These are phyloP conservation scores for Hydrolagus affinis DNA, from an alignment of 2,113 vertebrate species.

Conservation along the genomic window DNA sequence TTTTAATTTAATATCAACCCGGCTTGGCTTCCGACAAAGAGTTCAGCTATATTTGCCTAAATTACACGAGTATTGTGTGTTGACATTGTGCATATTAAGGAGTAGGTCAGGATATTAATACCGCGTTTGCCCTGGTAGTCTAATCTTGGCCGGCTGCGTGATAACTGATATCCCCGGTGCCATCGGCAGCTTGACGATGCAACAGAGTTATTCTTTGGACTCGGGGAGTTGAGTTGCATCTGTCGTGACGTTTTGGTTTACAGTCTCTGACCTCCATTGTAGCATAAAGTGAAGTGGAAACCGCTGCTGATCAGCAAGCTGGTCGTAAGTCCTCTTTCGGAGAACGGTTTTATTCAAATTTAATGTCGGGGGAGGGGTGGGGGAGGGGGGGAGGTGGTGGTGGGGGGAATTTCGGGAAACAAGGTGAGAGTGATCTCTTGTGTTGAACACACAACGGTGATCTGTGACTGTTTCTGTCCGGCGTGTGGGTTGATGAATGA, in stretches of 20 bases:
- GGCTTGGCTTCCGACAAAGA: not conserved
- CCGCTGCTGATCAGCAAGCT: constrained; percentile 4
- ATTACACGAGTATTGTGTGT: not conserved
- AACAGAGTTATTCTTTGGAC: not conserved
- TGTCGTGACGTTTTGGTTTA: not conserved
- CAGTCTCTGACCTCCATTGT: constrained; percentile 6
- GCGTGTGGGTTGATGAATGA: not conserved
- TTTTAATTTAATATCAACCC: not conserved
- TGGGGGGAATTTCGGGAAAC: not conserved
- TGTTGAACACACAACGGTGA: not conserved
- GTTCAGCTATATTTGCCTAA: not conserved
- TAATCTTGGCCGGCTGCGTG: not conserved
- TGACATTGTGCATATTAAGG: not conserved
- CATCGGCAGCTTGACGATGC: not conserved
- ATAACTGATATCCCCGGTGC: not conserved
- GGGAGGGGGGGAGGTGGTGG: too few relatives aligned
- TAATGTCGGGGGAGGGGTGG: not conserved
- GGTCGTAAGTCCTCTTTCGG: not conserved
- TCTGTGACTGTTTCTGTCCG: not conserved
- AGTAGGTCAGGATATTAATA: not conserved
- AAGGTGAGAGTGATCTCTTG: not conserved
- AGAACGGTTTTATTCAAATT: not conserved
- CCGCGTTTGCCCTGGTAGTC: not conserved
- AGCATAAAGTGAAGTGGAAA: not conserved
- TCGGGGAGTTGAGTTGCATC: not conserved